A percentile compares a stretch with the other conserved stretches of the same genome.
Evolutionary conservation across 2,113 vertebrate species (phyloP).

Genomic region (Corapipo altera): DNA sequence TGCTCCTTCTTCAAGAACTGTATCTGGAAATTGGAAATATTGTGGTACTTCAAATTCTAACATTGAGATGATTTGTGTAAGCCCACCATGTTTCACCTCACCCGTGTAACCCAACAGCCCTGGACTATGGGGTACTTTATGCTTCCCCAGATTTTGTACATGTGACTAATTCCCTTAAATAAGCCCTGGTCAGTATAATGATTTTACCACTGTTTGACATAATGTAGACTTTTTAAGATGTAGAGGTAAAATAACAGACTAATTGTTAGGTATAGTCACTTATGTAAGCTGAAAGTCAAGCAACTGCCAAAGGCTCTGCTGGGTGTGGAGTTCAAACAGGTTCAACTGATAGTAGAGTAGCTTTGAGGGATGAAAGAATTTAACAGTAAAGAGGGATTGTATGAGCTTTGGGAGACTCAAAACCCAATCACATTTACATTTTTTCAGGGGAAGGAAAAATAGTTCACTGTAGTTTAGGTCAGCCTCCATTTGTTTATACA

Average conservation of each 20-base stretch:
- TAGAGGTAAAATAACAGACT: constrained; percentile 9
- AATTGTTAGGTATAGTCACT: not conserved
- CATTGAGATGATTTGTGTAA: not conserved
- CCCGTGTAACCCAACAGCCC: not conserved
- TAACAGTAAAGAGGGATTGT: not conserved
- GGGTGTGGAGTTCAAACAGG: not conserved
- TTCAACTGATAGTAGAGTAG: not conserved
- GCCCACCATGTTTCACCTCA: not conserved
- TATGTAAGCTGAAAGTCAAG: not conserved
- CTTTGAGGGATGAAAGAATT: not conserved
- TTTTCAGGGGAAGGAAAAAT: not conserved
- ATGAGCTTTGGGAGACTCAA: not conserved
- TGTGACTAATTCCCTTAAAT: not conserved
- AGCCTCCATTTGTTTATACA: not conserved
- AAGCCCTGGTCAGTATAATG: not conserved
- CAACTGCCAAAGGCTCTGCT: not conserved
- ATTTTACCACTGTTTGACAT: not conserved
- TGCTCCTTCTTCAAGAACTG: not conserved
- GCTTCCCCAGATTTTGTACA: not conserved
- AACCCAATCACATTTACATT: not conserved
- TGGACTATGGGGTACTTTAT: not conserved
- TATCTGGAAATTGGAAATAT: not conserved
- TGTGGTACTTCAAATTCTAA: not conserved
- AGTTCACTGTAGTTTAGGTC: not conserved
- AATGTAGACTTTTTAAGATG: not conserved